A percentile compares a stretch with the other conserved stretches of the same genome.
Conservation (phyloP, 2,797 vertebrate genomes). For the Pseudochirops corinnae region DNA sequence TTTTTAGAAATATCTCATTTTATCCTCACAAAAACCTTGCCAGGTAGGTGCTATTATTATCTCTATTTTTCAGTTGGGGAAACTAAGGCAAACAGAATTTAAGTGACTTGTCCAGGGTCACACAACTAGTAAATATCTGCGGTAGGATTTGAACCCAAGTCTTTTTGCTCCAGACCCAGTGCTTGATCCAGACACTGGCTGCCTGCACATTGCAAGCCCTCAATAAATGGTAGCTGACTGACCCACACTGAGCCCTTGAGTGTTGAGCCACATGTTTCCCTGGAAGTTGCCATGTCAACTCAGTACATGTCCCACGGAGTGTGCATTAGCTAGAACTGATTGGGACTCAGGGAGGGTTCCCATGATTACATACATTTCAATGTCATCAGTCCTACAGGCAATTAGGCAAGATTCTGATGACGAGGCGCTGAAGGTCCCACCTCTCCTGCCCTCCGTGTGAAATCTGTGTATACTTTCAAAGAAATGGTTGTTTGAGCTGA, state of each 20-base stretch:
- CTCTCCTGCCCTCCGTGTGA: not conserved
- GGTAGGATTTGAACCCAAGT: not conserved
- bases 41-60: not conserved
- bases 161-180: not conserved
- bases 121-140: not conserved
- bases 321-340: not conserved
- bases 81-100: not conserved
- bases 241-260: not conserved
- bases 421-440: constrained; percentile 11
- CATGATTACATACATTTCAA: not conserved
- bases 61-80: not conserved
- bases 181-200: not conserved
- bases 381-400: constrained; percentile 33
- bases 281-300: not conserved
- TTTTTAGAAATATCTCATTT: not conserved
- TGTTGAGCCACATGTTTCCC: not conserved
- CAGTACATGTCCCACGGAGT: not conserved
- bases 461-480: not conserved
- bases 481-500: constrained; percentile 41
- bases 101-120: not conserved
- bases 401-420: constrained; percentile 44
- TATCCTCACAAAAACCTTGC: not conserved
- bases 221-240: not conserved
- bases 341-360: not conserved
- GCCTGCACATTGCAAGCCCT: not conserved